A percentile compares a stretch with the other conserved stretches of the same genome.
Evolutionary conservation across 2,888 invertebrate species (phyloP).

Genomic region (Xestia ashworthii): DNA sequence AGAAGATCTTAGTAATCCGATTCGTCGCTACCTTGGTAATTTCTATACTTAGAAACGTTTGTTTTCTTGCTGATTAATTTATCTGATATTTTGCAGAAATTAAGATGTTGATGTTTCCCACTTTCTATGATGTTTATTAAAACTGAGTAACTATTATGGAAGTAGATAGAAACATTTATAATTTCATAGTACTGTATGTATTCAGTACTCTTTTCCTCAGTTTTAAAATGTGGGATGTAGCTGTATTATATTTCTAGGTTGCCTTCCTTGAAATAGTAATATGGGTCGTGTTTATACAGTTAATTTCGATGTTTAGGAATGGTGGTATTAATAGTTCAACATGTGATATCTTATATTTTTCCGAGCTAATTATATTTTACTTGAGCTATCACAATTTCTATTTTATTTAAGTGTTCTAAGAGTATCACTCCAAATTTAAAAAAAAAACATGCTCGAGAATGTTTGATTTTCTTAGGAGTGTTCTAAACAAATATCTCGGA

Average conservation of each 20-base stretch:
- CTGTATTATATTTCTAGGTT: slow-evolving; percentile 11
- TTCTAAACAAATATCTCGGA: no score
- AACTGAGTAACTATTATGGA: no score
- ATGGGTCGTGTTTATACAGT: background rate
- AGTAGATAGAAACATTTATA: slow-evolving; percentile 75
- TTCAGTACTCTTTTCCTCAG: slow-evolving; percentile 65
- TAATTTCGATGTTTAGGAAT: slow-evolving; percentile 7
- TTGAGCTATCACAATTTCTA: no score
- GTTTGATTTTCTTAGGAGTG: no score
- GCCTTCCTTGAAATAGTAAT: background rate
- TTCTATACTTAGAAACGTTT: background rate
- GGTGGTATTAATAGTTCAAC: background rate
- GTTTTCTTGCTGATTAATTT: slow-evolving; percentile 8
- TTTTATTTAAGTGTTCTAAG: no score
- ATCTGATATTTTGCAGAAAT: background rate
- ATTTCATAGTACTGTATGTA: slow-evolving; percentile 78
- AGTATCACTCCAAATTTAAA: no score
- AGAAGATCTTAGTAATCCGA: background rate
- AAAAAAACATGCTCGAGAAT: no score
- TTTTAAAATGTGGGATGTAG: slow-evolving; percentile 12
- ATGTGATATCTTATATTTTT: background rate
- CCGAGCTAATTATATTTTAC: background rate
- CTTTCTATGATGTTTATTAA: background rate
- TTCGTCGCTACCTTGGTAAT: background rate
- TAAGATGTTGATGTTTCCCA: background rate